Base-by-base conservation (phyloP, 1,140 invertebrate genomes). In the Platorchestia sp. region DNA sequence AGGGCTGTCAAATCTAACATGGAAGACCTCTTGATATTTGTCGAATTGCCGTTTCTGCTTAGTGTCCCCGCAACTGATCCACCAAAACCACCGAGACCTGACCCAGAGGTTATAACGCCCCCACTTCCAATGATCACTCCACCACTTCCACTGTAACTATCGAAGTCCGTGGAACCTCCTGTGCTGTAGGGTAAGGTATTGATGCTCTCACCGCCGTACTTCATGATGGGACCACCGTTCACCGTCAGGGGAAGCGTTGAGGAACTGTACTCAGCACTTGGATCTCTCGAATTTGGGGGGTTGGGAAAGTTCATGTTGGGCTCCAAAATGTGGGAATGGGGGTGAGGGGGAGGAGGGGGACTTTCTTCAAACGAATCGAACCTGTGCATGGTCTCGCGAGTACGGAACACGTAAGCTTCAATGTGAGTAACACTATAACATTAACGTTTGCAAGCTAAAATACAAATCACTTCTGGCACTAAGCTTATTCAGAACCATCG, bases 1-100 rank as follows among this genome's bases (percentile, higher is more conserved):
- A 93, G 43, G 47, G 45, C 91, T 93, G 91, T 93, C 91, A 93
- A 93, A 93, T 93, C 91, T 45, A 93, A 47, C 91, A 93, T 93
- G 91, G 91, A 93, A 93, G 91, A 44, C 91, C 91, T 93, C 40
- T 93, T 93, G 91, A 93, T 93, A 40, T 44, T 93, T 14, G 91
- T 47, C 7, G 91, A 93, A 36, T 93, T 93, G n/a, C 91, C 91
- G 40, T 93, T 93, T 93, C 91, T 93, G 45, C 91, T 93, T n/a
- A 93, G 45, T 40, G 91, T 93, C 40, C 91, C 91, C 0, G 91
- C 91, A 7, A 93, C 91, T 27, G 91, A 93, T 19, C 91, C 91
- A 47, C 91, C 91, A 45, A 93, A 93, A 6, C 91, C 91, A 47
- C 91, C 44, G 10, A 93, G 44, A 10, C 91, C 91, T 45, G 91